Evolutionary conservation across 2,797 vertebrate species (phyloP).

Genomic region (Epinephelus coioides): DNA sequence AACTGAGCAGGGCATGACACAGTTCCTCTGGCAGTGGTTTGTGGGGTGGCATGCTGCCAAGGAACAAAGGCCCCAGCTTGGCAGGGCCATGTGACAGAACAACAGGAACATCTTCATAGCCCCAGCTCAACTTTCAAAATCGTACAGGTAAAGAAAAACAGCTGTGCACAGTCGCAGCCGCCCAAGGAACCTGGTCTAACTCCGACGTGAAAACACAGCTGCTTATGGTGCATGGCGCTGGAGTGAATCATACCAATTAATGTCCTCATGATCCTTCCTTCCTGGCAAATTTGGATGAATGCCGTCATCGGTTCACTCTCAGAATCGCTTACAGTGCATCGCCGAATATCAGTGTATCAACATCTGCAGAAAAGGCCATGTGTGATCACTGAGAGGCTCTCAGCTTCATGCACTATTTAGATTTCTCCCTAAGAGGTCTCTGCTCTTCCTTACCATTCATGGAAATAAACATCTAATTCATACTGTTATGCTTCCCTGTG

Average conservation of each 20-base stretch:
- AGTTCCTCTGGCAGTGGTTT: conserved; percentile 71
- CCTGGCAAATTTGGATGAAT: conserved; percentile 66
- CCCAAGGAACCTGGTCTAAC: conserved; percentile 15
- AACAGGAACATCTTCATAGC: conserved; percentile 68
- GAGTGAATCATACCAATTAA: conserved; percentile 73
- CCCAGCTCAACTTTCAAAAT: conserved; percentile 46
- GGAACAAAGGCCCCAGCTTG: conserved; percentile 69
- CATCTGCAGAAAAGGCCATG: conserved; percentile 65
- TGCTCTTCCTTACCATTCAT: conserved; percentile 49
- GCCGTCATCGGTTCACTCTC: conserved; percentile 31
- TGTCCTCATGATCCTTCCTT: conserved; percentile 73
- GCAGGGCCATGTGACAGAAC: conserved; percentile 58
- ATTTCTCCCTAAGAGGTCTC: conserved; percentile 28
- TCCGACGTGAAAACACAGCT: conserved; percentile 65
- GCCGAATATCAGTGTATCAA: conserved; percentile 61
- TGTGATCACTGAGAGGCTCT: conserved; percentile 58
- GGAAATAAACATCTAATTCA: conserved; percentile 55
- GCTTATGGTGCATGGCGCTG: conserved; percentile 45
- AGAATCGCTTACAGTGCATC: conserved; percentile 33
- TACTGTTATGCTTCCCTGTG: neutral
- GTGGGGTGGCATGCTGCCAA: conserved; percentile 64
- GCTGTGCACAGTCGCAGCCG: conserved; percentile 36
- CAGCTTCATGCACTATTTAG: conserved; percentile 59
- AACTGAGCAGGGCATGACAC: conserved; percentile 72
- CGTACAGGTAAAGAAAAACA: conserved; percentile 66